Evolutionary conservation across 37 sponge, comb jelly and placozoan genomes (phyloP), one percentile per base, ranked within the genome.

Genomic region (Spongia lamella): DNA sequence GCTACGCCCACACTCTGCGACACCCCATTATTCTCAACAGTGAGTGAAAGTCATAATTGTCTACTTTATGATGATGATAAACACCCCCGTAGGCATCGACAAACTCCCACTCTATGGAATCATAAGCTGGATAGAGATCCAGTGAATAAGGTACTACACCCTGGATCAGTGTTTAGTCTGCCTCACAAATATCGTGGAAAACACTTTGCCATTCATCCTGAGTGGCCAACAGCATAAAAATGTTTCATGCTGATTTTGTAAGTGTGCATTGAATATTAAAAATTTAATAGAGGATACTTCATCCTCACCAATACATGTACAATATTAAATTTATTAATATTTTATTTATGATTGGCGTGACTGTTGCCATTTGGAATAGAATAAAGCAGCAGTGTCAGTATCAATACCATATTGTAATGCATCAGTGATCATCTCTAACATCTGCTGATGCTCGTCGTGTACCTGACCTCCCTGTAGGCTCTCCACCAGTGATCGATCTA

Each of bases 201-300:
- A 40, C 90, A 89, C 74, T 89, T 63, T 70, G 52, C 82, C 67
- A 70, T 84, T 25, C 90, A 89, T 62, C 90, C 84, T 31, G 90
- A 89, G 73, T 89, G 90, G 90, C 90, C 90, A 21, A 88, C 70
- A 14, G 89, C 89, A 36, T 88, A 73, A 82, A 52, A n/a, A n/a
- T n/a, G n/a, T n/a, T n/a, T n/a, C n/a, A n/a, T n/a, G n/a, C n/a
- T n/a, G n/a, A n/a, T n/a, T n/a, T n/a, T n/a, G 9, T n/a, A 29
- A 53, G 15, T 56, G 19, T 17, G 14, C 7, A 54, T 30, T 20
- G 9, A 17, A 24, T 51, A 43, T 37, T 70, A 35, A 64, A 29
- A 30, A 64, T 64, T 43, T 43, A 43, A 13, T 43, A 9, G 47
- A 43, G 5, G 47, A 43, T 9, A 5, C 47, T 9, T 9, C 9